These are phyloP conservation scores for Anastrepha obliqua DNA, from an alignment of 1,140 invertebrate genomes.

Conservation along the genomic window DNA sequence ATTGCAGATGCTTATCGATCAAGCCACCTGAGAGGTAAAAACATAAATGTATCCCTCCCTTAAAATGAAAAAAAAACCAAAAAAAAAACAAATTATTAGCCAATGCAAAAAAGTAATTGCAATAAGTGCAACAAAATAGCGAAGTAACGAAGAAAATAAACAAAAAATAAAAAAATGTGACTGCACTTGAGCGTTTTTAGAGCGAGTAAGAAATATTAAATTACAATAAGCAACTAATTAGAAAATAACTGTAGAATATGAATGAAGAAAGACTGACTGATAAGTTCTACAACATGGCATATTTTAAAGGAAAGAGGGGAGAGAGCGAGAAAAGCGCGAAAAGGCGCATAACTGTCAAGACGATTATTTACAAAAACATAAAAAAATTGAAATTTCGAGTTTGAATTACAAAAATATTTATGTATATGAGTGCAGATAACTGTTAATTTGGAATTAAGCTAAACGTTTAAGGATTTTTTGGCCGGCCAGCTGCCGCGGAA, in stretches of 20 bases:
- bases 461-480: not conserved
- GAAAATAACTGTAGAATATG: conserved; percentile 51
- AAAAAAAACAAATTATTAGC: conserved; percentile 58
- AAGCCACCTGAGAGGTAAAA: conserved; percentile 81
- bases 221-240: conserved; percentile 23
- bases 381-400: not conserved
- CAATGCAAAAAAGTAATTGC: conserved; percentile 18
- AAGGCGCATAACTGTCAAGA: conserved; percentile 24
- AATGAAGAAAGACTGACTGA: conserved; percentile 44
- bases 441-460: not conserved
- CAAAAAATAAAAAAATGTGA: conserved; percentile 48
- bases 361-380: not conserved
- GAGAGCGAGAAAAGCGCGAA: not conserved
- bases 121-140: conserved; percentile 7
- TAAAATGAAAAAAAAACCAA: conserved; percentile 60
- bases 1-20: conserved; percentile 83
- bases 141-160: conserved; percentile 29
- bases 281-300: not conserved
- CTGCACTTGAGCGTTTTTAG: conserved; percentile 73
- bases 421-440: not conserved
- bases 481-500: not conserved
- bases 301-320: not conserved
- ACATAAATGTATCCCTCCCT: conserved; percentile 61
- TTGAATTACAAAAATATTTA: not conserved
- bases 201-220: conserved; percentile 61